A percentile compares a stretch with the other conserved stretches of the same genome.
These are phyloP conservation scores for Apotomis turbidana DNA, from an alignment of 2,888 invertebrate species.

Conservation along the genomic window DNA sequence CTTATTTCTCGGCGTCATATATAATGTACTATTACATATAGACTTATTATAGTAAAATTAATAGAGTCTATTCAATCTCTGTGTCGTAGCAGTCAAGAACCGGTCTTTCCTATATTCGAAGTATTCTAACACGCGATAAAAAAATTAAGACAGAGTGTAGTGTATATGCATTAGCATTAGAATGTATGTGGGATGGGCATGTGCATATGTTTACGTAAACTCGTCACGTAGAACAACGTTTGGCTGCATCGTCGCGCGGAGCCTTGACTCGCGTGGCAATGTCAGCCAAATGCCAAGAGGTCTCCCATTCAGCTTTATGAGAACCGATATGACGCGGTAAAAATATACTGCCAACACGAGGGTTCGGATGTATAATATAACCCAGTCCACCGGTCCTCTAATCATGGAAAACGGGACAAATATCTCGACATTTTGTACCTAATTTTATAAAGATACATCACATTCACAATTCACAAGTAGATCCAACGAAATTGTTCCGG, in stretches of 20 bases:
- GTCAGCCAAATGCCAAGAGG: slow-evolving; percentile 57
- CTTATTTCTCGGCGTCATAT: no score
- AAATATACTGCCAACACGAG: slow-evolving; percentile 30
- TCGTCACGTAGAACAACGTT: slow-evolving; percentile 53
- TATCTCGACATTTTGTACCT: neutral
- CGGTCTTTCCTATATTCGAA: neutral
- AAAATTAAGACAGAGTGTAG: slow-evolving; percentile 30
- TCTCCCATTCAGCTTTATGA: slow-evolving; percentile 45
- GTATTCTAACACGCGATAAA: slow-evolving; percentile 14
- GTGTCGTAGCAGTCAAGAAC: neutral
- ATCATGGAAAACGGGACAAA: neutral
- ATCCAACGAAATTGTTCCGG: slow-evolving; percentile 5
- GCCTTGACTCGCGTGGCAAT: slow-evolving; percentile 61
- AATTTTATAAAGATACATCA: neutral
- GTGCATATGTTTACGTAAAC: slow-evolving; percentile 51
- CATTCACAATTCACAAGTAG: neutral
- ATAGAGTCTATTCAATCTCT: neutral
- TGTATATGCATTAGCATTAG: slow-evolving; percentile 32
- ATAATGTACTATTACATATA: no score
- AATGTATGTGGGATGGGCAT: slow-evolving; percentile 42
- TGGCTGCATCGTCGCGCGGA: slow-evolving; percentile 46
- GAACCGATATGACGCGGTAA: slow-evolving; percentile 30
- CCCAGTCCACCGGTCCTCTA: neutral
- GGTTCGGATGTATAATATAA: slow-evolving; percentile 10
- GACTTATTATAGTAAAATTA: no score